These are phyloP conservation scores for Adelges cooleyi DNA, from an alignment of 1,140 invertebrate genomes.

Conservation along the genomic window DNA sequence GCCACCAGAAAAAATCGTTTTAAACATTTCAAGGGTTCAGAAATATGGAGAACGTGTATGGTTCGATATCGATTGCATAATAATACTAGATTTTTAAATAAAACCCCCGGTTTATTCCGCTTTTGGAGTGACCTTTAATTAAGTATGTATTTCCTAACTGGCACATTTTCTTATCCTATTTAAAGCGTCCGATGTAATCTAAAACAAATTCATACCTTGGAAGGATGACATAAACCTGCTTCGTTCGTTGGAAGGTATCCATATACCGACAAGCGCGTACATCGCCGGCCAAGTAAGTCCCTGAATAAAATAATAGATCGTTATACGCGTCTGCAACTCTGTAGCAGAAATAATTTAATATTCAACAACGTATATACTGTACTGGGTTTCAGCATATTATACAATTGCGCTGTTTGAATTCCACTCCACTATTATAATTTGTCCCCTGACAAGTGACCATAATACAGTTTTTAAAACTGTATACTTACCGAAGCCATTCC, in stretches of 20 bases:
- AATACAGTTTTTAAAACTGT: not conserved
- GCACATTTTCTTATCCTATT: conserved; percentile 11
- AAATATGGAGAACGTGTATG: too few relatives aligned
- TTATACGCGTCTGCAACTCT: too few relatives aligned
- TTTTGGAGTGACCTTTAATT: conserved; percentile 4
- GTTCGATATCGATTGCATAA: not conserved
- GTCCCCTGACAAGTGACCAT: too few relatives aligned
- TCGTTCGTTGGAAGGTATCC: conserved; percentile 67
- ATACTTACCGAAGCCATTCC: conserved; percentile 51
- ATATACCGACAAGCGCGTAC: conserved; percentile 71
- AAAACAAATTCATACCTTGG: conserved; percentile 44
- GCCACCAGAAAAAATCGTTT: not conserved
- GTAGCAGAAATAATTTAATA: too few relatives aligned
- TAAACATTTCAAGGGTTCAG: not conserved
- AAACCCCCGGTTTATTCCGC: not conserved
- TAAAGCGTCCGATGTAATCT: not conserved
- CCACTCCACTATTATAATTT: not conserved
- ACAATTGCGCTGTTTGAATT: not conserved
- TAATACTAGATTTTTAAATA: not conserved
- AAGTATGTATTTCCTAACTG: not conserved
- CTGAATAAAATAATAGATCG: conserved; percentile 39
- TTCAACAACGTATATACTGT: too few relatives aligned
- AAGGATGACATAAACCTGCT: conserved; percentile 66
- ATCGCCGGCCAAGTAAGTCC: conserved; percentile 77
- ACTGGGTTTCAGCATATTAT: too few relatives aligned